Percentiles rank a stretch among this genome's conserved stretches.
Conservation (phyloP, 1,140 invertebrate genomes). For the Oryctes rhinoceros region DNA sequence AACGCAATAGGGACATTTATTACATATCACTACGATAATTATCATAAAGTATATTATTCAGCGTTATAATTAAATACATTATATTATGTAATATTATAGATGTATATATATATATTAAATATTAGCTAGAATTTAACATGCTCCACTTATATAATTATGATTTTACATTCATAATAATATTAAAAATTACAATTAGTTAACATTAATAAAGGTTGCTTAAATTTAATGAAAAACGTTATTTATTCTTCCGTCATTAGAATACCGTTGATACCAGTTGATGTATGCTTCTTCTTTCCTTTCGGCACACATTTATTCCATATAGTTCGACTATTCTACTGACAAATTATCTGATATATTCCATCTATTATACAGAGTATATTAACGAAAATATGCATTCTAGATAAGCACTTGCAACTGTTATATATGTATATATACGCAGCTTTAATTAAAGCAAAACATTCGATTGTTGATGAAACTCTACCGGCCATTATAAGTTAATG, state of each 20-base stretch:
- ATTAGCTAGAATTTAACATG: slow-evolving; percentile 24
- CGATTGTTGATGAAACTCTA: too few relatives aligned
- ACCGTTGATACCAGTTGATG: too few relatives aligned
- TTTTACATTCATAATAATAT: slow-evolving; percentile 15
- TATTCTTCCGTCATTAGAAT: too few relatives aligned
- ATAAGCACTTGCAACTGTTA: not conserved
- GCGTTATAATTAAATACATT: slow-evolving; percentile 4
- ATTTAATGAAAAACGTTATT: not conserved
- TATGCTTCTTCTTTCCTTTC: not conserved
- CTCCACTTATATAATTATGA: slow-evolving; percentile 9
- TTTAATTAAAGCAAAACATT: too few relatives aligned
- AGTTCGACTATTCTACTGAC: not conserved
- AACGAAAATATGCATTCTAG: not conserved
- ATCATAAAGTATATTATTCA: not conserved
- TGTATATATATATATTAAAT: not conserved
- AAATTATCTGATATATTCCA: not conserved
- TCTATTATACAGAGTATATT: slow-evolving; percentile 2
- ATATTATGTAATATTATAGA: slow-evolving; percentile 5
- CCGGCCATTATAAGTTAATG: too few relatives aligned
- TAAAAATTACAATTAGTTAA: slow-evolving; percentile 38
- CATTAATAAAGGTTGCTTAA: slow-evolving; percentile 29
- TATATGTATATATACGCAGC: not conserved
- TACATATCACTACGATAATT: not conserved
- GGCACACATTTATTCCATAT: not conserved
- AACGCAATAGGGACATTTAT: not conserved